Evolutionary conservation across 2,797 vertebrate species (phyloP), one percentile per base, ranked within the genome.

Genomic region (Antrozous pallidus): DNA sequence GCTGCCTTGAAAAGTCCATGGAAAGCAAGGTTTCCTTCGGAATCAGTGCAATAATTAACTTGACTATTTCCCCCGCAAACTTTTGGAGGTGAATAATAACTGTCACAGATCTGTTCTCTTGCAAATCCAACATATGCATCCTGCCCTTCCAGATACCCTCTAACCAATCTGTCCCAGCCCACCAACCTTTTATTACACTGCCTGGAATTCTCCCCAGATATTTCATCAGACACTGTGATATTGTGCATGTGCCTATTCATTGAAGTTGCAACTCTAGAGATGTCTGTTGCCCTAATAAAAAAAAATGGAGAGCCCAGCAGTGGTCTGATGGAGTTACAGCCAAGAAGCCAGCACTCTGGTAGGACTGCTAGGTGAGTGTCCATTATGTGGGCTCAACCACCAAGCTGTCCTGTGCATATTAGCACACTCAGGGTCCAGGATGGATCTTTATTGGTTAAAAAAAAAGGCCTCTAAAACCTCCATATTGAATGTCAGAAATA

Each of bases 141-240:
- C 77, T 87, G 71, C 42, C 61, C 70, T 82, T 79, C 45, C 0
- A 0, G 89, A 77, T 47, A 65, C 42, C 54, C 47, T 56, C 13
- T 86, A 58, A 51, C 80, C 69, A 38, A 36, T 70, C 84, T 12
- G 33, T 45, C 77, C 58, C 45, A 45, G 47, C 20, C 36, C 77
- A 81, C 17, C n/a, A 61, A 47, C 13, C 51, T 75, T 65, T 86
- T 28, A 74, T 80, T 69, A 73, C 38, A 24, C 71, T 65, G 71
- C 87, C 90, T 92, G 42, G 42, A 81, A 81, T 3, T 36, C 61
- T 81, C 54, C 93, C 77, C 7, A 79, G 88, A 67, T 77, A 75
- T 31, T 88, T 75, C 70, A 75, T 77, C 65, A 45, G 33, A 75
- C 58, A 36, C 26, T 22, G 10, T 22, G 33, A 74, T 54, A 40